Base-by-base conservation (phyloP, 1,140 invertebrate genomes). In the Nylanderia fulva region DNA sequence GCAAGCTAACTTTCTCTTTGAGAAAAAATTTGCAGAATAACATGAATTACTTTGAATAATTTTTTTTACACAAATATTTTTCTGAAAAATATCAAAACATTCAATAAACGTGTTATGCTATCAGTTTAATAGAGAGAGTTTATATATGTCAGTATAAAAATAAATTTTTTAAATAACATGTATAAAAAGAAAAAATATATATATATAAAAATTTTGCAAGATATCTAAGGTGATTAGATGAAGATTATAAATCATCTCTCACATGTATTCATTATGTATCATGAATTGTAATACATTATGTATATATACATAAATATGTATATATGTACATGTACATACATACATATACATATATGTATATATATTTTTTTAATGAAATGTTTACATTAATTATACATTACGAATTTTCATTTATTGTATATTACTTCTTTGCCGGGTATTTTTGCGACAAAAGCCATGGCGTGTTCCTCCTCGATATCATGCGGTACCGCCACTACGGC, bases 401-500 rank as follows among this genome's bases (percentile, higher is more conserved):
- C 24, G 11, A 63, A 85, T 82, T 7, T 66, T n/a, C 48, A 21
- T 82, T 52, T 45, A 7, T 29, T 33, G 15, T n/a, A 45, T 24
- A 63, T 75, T 86, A 95, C 92, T 27, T 95, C 71, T 24, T 85
- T 75, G 1, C 93, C 94, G 2, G 92, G 88, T 42, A 91, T 84
- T 54, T 90, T 90, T 21, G 74, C 75, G 3, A 98, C 94, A 77
- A 96, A 96, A 8, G 97, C 97, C 56, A 96, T 95, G 0, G 96
- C 96, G 13, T 96, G 93, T 87, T 98, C 96, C 24, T 96, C 96
- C 85, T 94, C 94, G 52, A 94, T 91, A 15, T 94, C 89, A 86
- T 97, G 94, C 0, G 96, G 95, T 29, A 97, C 93, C 0, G 97
- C 96, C 45, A 97, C 95, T 0, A 98, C 97, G 0, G 96, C 97